Base-by-base conservation (phyloP, 2,113 vertebrate species). In the Nycticryphes semicollaris region DNA sequence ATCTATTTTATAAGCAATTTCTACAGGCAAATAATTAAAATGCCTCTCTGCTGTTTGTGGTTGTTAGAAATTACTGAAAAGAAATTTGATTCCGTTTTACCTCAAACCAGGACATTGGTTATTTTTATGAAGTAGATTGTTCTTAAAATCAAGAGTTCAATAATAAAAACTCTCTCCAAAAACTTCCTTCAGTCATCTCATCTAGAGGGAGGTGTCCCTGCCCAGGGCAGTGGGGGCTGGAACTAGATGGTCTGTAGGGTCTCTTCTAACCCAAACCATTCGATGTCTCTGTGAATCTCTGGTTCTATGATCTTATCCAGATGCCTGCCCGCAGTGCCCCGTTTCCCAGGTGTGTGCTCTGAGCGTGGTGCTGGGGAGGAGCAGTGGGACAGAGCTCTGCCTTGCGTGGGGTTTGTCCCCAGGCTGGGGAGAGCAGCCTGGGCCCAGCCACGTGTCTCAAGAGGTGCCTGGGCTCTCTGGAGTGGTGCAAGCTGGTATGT, bases 271-370 rank as follows among this genome's bases (percentile, higher is more conserved):
- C 57, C n/a, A 59, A 35, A 59, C n/a, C 8, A 35, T 35, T 35
- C 57, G n/a, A 39, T 39, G 39, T 9, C 39, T 39, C 39, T n/a
- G 14, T n/a, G 33, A 14, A n/a, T 53, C 53, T 18, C 10, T 9
- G 27, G 25, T 53, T n/a, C 56, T 59, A 12, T 15, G 21, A 15
- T 24, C 57, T 59, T 35, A 18, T 5, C 62, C 21, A 3, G 31
- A 23, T 43, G 31, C 10, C 62, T 10, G 10, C 11, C 14, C 25
- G 31, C 39, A 3, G 3, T 0, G 3, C 10, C 39, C 60, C 23
- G 1, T n/a, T 35, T 16, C 10, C 6, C 77, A 54, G 37, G 3
- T 4, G 4, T 1, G 2, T 4, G 9, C 63, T 10, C 24, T 47
- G 47, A 9, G 47, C 6, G 45, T 47, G 45, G 45, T 19, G 45